These are phyloP conservation scores for Anthopleura sola DNA, from an alignment of 64 coral and sea anemone species.

Conservation along the genomic window DNA sequence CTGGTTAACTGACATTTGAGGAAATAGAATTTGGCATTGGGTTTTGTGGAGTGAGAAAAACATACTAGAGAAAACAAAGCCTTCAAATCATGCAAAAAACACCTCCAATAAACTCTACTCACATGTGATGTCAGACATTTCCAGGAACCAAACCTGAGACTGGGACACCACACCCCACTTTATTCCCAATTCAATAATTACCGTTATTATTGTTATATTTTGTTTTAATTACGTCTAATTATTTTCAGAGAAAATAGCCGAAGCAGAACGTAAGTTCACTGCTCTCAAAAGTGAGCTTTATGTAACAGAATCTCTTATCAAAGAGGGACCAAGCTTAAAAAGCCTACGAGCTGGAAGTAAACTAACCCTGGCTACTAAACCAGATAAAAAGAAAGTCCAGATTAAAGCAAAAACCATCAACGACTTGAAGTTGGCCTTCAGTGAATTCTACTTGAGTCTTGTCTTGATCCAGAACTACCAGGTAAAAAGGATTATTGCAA, in stretches of 20 bases:
- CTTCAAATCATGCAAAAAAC: too few relatives aligned
- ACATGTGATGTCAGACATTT: too few relatives aligned
- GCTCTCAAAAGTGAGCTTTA: slow-evolving; percentile 90
- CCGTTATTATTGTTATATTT: too few relatives aligned
- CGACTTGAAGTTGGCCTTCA: slow-evolving; percentile 92
- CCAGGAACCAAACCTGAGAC: too few relatives aligned
- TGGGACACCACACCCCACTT: too few relatives aligned
- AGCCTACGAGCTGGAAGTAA: slow-evolving; percentile 47
- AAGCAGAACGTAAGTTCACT: slow-evolving; percentile 89
- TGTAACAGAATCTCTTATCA: slow-evolving; percentile 64
- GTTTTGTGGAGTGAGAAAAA: too few relatives aligned
- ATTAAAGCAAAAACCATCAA: slow-evolving; percentile 66
- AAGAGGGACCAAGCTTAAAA: slow-evolving; percentile 66
- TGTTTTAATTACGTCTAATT: not conserved
- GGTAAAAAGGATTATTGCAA: slow-evolving; percentile 22
- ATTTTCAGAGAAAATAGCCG: slow-evolving; percentile 87
- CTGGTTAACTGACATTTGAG: too few relatives aligned
- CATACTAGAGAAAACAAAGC: too few relatives aligned
- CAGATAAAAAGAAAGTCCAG: slow-evolving; percentile 52
- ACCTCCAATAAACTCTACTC: too few relatives aligned
- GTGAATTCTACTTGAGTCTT: slow-evolving; percentile 98
- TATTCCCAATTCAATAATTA: too few relatives aligned
- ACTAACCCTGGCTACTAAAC: slow-evolving; percentile 41
- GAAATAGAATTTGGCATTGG: too few relatives aligned
- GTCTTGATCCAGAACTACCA: slow-evolving; percentile 93